Conservation (phyloP, 2,888 invertebrate genomes). For the Drosophila bunnanda region DNA sequence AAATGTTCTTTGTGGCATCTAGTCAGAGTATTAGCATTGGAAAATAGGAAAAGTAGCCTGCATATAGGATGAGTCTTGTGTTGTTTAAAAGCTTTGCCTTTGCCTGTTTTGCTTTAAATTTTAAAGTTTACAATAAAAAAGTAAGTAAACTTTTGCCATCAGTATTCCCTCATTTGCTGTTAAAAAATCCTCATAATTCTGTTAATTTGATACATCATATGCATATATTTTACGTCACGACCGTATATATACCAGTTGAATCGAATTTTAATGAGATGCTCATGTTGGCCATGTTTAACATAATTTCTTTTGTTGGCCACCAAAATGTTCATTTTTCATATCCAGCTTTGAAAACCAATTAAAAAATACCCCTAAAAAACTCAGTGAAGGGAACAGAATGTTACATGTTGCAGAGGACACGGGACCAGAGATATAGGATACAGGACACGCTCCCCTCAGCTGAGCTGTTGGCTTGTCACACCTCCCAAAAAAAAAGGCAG, state of each 20-base stretch:
- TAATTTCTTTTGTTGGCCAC: conserved; percentile 30
- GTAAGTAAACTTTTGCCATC: neutral
- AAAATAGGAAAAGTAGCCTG: neutral
- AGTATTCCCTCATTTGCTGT: neutral
- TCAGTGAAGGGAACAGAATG: neutral
- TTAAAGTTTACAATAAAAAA: neutral
- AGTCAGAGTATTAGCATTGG: neutral
- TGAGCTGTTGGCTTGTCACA: conserved; percentile 41
- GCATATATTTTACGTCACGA: neutral
- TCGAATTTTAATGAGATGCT: conserved; percentile 27
- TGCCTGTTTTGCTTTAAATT: neutral
- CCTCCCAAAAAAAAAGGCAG: conserved; percentile 19
- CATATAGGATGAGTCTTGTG: neutral
- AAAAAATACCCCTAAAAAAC: conserved; percentile 21
- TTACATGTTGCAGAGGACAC: conserved; percentile 21
- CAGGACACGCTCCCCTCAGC: conserved; percentile 29
- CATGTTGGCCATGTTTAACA: conserved; percentile 14
- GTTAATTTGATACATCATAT: neutral
- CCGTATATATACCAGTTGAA: conserved; percentile 1
- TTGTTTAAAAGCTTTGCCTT: neutral
- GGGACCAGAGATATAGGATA: conserved; percentile 20
- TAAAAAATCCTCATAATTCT: neutral
- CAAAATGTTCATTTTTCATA: conserved; percentile 14
- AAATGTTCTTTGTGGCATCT: conserved; percentile 8
- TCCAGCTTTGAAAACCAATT: conserved; percentile 38